These are phyloP conservation scores for Rhinichthys klamathensis DNA, from an alignment of 2,113 vertebrate genomes.

Conservation along the genomic window DNA sequence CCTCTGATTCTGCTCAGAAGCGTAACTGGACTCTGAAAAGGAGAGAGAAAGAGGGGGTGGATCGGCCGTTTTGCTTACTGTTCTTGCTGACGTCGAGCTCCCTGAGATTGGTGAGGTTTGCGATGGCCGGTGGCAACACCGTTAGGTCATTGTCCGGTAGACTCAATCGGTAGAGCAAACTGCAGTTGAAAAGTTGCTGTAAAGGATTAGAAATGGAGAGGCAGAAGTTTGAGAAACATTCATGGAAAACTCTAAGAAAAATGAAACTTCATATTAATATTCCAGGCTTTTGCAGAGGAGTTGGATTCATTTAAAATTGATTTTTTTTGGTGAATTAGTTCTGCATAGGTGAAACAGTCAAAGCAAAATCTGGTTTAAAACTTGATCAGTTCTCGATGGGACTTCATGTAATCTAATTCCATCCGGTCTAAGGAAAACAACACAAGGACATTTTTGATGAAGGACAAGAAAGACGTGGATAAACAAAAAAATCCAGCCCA, in stretches of 20 bases:
- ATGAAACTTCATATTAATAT: not conserved
- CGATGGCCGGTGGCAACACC: slow-evolving; percentile 90
- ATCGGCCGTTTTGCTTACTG: slow-evolving; percentile 80
- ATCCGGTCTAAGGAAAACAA: not conserved
- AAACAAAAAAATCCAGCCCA: not conserved
- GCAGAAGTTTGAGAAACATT: slow-evolving; percentile 42
- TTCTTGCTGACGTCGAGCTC: slow-evolving; percentile 99
- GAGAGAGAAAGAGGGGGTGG: not conserved
- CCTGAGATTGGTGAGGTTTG: slow-evolving; percentile 99
- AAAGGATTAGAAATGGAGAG: slow-evolving; percentile 61
- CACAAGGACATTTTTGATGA: not conserved
- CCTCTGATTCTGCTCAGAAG: not conserved
- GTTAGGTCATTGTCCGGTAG: slow-evolving; percentile 98
- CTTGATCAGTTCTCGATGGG: not conserved
- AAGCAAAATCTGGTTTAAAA: not conserved
- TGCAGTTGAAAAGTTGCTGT: slow-evolving; percentile 99
- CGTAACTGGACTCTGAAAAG: not conserved
- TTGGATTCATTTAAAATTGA: not conserved
- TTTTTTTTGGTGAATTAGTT: not conserved
- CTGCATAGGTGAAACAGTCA: not conserved
- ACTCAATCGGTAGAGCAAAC: slow-evolving; percentile 94
- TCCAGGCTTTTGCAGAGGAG: not conserved
- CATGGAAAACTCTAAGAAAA: not conserved
- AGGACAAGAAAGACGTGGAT: not conserved
- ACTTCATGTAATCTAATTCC: not conserved